phyloP scores from a whole-genome alignment of 2,797 vertebrate species.

The Amniataba percoides region DNA sequence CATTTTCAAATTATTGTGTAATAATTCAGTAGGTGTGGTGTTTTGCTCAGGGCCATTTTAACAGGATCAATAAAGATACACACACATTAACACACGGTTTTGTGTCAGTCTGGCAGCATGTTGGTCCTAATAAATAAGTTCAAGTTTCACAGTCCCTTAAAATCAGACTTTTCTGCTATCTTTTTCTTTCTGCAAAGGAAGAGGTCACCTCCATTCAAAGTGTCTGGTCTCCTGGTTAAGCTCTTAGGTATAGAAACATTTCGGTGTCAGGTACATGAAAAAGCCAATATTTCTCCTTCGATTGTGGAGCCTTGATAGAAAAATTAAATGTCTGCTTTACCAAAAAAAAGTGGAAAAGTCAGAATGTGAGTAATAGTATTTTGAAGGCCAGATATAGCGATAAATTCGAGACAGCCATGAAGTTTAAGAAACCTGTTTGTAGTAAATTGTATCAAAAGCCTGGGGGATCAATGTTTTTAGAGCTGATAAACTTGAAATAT shows the following conservation, averaged over 20 bases:
- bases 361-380: not conserved
- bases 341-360: not conserved
- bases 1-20: constrained; percentile 5
- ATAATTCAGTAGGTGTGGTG: not conserved
- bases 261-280: not conserved
- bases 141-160: too few relatives aligned
- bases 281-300: not conserved
- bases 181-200: not conserved
- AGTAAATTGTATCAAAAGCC: too few relatives aligned
- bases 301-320: not conserved
- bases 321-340: not conserved
- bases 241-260: not conserved
- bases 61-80: not conserved
- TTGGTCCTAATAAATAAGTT: not conserved
- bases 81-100: not conserved
- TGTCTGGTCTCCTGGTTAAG: not conserved
- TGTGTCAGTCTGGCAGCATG: accelerated
- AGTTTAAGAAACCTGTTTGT: too few relatives aligned
- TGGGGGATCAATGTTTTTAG: too few relatives aligned
- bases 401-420: not conserved
- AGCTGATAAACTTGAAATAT: too few relatives aligned
- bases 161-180: not conserved
- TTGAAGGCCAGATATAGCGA: not conserved
- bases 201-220: not conserved
- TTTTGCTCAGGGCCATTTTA: not conserved